phyloP scores from a whole-genome alignment of 2,888 invertebrate genomes.

The Calliphora vomitoria region DNA sequence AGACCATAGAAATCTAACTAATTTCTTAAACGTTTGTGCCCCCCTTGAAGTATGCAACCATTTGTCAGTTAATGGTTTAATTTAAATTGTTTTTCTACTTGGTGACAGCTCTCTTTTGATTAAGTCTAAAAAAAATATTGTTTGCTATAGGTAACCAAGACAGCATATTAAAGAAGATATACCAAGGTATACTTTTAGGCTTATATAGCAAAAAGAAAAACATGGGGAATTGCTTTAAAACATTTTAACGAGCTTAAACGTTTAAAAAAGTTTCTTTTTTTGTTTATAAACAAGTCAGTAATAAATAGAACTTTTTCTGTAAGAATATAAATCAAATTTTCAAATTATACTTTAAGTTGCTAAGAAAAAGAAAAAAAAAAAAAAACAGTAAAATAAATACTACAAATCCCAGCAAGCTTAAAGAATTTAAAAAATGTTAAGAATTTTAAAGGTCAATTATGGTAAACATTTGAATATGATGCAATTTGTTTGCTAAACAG shows the following conservation, averaged over 20 bases:
- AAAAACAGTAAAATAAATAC: no score
- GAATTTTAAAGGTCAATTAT: constrained; percentile 44
- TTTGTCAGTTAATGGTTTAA: not conserved
- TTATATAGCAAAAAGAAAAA: not conserved
- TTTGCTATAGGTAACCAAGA: not conserved
- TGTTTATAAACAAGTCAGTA: no score
- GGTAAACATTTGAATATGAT: constrained; percentile 40
- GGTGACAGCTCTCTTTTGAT: not conserved
- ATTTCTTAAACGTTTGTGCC: not conserved
- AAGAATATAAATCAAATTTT: constrained; percentile 6
- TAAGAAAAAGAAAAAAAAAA: no score
- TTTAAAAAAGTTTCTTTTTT: not conserved
- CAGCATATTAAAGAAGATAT: not conserved
- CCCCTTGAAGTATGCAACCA: not conserved
- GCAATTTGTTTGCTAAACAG: constrained; percentile 37
- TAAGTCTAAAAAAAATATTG: not conserved
- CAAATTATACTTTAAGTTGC: constrained; percentile 8
- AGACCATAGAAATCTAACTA: not conserved
- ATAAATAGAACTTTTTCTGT: not conserved
- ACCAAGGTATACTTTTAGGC: not conserved
- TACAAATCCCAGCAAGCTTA: no score
- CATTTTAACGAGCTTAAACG: constrained; percentile 9
- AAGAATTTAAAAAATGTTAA: constrained; percentile 4
- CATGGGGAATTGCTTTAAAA: not conserved
- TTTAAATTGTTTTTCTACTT: no score